Base-by-base conservation (phyloP, 92 coral and sea anemone genomes). In the Virgularia gustaviana region DNA sequence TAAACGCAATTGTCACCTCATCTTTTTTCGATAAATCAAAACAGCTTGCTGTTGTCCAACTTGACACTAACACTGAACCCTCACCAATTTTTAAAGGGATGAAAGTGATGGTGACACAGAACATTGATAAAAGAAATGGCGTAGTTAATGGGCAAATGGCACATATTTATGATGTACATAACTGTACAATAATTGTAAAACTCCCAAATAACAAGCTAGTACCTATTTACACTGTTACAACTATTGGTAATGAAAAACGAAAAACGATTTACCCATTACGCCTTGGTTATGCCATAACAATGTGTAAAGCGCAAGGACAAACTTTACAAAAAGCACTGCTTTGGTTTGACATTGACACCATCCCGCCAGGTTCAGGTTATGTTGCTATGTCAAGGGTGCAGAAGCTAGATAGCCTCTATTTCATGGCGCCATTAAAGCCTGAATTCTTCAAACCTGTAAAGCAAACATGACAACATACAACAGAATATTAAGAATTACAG, bases 71-170 rank as follows among this genome's bases (percentile, higher is more conserved):
- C 3, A 0, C 11, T 2, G 16, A 4, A 27, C 45, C 47, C 10
- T 29, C 32, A 4, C 30, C 58, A 1, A 9, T 72, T 0, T 39
- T 28, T 12, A 27, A 27, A 0, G 58, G 56, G 4, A 76, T 82
- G 83, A 19, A 53, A 25, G 55, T 77, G 0, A 9, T 76, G 13
- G 51, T 76, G 0, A 82, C 74, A 0, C 58, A 63, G 31, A 82
- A 77, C n/a, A 0, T 71, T 2, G 77, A 77, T 18, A 82, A 82
- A 28, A 0, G 29, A 4, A 42, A 30, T 19, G 43, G 83, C 0
- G 36, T 82, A 0, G 87, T 82, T 0, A 82, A 77, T 38, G 87
- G 87, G 0, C 87, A 77, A 42, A 27, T 32, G 7, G 82, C 78
- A 0, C 32, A 57, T 9, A 1, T 82, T 3, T 29, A 66, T 12